Percentiles rank a stretch among this genome's conserved stretches.
Evolutionary conservation across 2,113 vertebrate species (phyloP).

Genomic region (Narcine bancroftii): DNA sequence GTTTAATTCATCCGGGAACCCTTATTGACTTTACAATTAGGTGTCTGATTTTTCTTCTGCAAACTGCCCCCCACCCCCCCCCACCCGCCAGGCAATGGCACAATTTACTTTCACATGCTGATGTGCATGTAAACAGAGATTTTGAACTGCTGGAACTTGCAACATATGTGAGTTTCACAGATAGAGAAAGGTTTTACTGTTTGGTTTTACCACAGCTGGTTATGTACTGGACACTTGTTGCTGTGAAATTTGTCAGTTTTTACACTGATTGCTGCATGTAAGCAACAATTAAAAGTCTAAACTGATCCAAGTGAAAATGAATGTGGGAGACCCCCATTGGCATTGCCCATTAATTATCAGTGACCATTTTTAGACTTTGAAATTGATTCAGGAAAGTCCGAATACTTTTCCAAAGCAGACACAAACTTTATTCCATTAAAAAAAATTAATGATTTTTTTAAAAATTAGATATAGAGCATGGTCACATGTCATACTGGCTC

Average conservation of each 20-base stretch:
- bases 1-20: neutral
- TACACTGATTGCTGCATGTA: neutral
- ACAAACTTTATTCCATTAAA: too few relatives aligned
- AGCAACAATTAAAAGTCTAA: neutral
- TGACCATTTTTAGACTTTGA: neutral
- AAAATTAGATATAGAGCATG: too few relatives aligned
- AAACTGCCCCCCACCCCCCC: too few relatives aligned
- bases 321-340: neutral
- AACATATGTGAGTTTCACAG: constrained; percentile 13
- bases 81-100: too few relatives aligned
- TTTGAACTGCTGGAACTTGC: neutral
- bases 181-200: neutral
- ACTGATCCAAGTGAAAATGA: neutral
- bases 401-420: neutral
- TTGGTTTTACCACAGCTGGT: neutral
- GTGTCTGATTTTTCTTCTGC: neutral
- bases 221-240: neutral
- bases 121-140: constrained; percentile 1
- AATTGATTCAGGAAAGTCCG: neutral
- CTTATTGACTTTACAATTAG: constrained; percentile 12
- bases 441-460: too few relatives aligned
- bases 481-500: too few relatives aligned
- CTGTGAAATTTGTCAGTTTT: neutral
- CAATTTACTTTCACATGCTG: neutral
- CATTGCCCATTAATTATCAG: neutral